These are phyloP conservation scores for Hydra vulgaris DNA, from an alignment of 30 jellyfish, hydroid and myxozoan species.

Conservation along the genomic window DNA sequence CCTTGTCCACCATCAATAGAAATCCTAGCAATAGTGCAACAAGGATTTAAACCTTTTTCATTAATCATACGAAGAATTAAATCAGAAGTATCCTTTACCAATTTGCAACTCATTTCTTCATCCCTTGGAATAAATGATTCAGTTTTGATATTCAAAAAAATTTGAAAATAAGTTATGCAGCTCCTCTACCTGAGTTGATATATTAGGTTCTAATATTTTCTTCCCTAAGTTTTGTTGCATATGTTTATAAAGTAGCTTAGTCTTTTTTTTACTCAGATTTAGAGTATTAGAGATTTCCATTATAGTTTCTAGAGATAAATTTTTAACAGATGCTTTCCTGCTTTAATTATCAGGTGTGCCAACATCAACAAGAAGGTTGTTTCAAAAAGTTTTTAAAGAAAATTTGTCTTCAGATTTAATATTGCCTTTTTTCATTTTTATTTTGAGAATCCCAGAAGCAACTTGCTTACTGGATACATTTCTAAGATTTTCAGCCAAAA, in stretches of 20 bases:
- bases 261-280: not conserved
- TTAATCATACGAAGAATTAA: not conserved
- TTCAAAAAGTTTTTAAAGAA: not conserved
- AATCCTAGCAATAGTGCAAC: not conserved
- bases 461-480: not conserved
- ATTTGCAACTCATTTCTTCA: not conserved
- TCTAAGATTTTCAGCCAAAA: not conserved
- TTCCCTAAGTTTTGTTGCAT: not conserved
- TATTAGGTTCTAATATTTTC: not conserved
- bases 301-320: not conserved
- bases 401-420: not conserved
- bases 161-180: not conserved
- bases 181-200: not conserved
- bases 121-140: not conserved
- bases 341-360: not conserved
- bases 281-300: not conserved
- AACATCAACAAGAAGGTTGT: not conserved
- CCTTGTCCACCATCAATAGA: not conserved
- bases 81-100: not conserved
- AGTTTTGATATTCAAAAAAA: not conserved
- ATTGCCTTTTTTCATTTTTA: not conserved
- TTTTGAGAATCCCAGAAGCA: not conserved
- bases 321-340: not conserved
- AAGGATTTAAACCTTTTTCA: not conserved
- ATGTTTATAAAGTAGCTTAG: not conserved